Conservation (phyloP, 2,797 vertebrate genomes). For the Nyctibius grandis region DNA sequence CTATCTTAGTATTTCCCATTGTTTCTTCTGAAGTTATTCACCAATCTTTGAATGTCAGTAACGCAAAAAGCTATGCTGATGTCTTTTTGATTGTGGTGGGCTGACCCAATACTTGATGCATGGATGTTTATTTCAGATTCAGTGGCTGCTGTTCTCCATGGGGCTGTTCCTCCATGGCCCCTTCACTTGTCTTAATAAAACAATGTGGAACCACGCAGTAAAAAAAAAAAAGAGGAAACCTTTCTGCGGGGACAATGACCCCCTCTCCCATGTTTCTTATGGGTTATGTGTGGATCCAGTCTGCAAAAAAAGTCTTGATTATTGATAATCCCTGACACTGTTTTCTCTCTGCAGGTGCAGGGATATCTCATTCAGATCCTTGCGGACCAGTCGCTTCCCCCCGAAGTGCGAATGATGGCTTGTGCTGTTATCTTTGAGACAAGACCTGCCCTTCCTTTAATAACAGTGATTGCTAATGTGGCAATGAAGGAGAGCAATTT, state of each 20-base stretch:
- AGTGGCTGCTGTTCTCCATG: neutral
- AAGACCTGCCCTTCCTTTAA: slow-evolving; percentile 77
- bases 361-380: slow-evolving; percentile 78
- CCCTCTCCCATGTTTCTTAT: neutral
- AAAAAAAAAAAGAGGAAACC: neutral
- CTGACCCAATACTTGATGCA: neutral
- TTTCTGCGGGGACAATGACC: neutral
- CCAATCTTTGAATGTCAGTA: neutral
- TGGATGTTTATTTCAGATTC: neutral
- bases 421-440: slow-evolving; percentile 80
- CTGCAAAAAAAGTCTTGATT: neutral
- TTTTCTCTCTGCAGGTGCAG: slow-evolving; percentile 77
- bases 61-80: neutral
- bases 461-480: slow-evolving; percentile 76
- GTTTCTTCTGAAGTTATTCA: neutral
- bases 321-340: neutral
- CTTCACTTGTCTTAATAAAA: neutral
- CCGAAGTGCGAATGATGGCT: slow-evolving; percentile 79
- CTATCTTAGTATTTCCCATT: neutral
- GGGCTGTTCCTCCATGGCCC: neutral
- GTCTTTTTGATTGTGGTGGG: neutral
- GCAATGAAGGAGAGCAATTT: slow-evolving; percentile 76
- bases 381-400: slow-evolving; percentile 66
- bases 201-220: neutral
- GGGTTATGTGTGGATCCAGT: neutral